These are phyloP conservation scores for Echeneis naucrates DNA, from an alignment of 2,797 vertebrate species.

Conservation along the genomic window DNA sequence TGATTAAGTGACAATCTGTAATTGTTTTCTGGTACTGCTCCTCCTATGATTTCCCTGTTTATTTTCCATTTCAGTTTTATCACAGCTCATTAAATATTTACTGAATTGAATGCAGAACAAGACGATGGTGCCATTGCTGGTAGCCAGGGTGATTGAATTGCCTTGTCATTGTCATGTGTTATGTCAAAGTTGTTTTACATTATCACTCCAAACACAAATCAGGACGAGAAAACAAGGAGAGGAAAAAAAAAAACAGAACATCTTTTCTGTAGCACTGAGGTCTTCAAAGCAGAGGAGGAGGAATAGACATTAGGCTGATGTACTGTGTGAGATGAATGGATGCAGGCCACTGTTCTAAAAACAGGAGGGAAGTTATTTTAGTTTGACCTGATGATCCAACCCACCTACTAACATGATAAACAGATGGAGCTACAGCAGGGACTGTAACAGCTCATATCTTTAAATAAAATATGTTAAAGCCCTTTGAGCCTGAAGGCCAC, in stretches of 20 bases:
- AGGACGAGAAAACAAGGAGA: neutral
- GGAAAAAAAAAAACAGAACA: too few relatives aligned
- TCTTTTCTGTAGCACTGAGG: slow-evolving; percentile 2
- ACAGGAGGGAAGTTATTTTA: slow-evolving; percentile 2
- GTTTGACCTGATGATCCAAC: neutral
- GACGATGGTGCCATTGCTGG: slow-evolving; percentile 37
- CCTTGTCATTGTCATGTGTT: slow-evolving; percentile 34
- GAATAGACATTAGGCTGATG: neutral
- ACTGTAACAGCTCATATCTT: neutral
- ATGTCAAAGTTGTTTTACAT: slow-evolving; percentile 28
- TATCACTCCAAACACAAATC: slow-evolving; percentile 14
- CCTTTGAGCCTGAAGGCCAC: neutral
- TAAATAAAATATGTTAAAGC: slow-evolving; percentile 1
- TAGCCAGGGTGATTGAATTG: slow-evolving; percentile 41
- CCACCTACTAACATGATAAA: neutral
- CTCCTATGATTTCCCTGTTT: slow-evolving; percentile 51
- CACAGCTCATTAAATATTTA: slow-evolving; percentile 73
- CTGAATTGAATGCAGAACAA: slow-evolving; percentile 56
- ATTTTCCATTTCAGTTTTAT: slow-evolving; percentile 58
- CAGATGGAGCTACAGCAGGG: neutral
- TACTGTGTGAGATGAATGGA: neutral
- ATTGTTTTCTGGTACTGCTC: slow-evolving; percentile 71
- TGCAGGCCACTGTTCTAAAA: slow-evolving; percentile 2
- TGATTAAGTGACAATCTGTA: slow-evolving; percentile 68
- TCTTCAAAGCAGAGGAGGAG: neutral